phyloP scores from a whole-genome alignment of 2,797 vertebrate genomes.

The Gymnoscopelus microlampas region DNA sequence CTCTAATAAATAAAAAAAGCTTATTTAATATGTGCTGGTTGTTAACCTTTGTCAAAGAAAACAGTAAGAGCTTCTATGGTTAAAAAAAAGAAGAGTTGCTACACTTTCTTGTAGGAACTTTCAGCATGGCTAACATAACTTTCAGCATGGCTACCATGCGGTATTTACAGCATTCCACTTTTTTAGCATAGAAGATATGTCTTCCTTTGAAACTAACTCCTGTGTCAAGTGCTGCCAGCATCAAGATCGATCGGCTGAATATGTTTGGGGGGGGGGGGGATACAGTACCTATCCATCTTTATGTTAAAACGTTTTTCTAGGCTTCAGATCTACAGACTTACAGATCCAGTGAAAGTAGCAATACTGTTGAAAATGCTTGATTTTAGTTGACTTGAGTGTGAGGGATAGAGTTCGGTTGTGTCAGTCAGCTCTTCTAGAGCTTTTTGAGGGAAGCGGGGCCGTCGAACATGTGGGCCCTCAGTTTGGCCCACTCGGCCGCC shows the following conservation, averaged over 20 bases:
- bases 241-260: conserved; percentile 4
- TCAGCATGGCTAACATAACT: too few relatives aligned
- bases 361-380: not conserved
- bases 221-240: conserved; percentile 5
- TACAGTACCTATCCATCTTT: not conserved
- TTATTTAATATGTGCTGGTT: conserved; percentile 29
- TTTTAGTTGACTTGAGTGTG: conserved; percentile 7
- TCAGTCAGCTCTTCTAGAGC: conserved; percentile 40
- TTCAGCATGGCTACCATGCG: not conserved
- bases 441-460: conserved; percentile 72
- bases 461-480: conserved; percentile 89
- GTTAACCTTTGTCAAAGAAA: conserved; percentile 14
- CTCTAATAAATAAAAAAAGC: conserved; percentile 33
- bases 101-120: not conserved
- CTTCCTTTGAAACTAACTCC: conserved; percentile 8
- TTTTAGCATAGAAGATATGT: not conserved
- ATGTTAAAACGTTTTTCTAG: not conserved
- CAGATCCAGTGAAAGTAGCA: conserved; percentile 13
- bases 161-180: conserved; percentile 9
- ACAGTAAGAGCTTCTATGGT: conserved; percentile 26
- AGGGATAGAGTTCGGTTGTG: not conserved
- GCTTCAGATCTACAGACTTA: conserved; percentile 18
- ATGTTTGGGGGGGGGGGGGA: conserved; percentile 24
- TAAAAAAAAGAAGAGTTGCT: conserved; percentile 4
- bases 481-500: conserved; percentile 87